These are phyloP conservation scores for Synanthedon tipuliformis DNA, from an alignment of 2,888 invertebrate species.

Conservation along the genomic window DNA sequence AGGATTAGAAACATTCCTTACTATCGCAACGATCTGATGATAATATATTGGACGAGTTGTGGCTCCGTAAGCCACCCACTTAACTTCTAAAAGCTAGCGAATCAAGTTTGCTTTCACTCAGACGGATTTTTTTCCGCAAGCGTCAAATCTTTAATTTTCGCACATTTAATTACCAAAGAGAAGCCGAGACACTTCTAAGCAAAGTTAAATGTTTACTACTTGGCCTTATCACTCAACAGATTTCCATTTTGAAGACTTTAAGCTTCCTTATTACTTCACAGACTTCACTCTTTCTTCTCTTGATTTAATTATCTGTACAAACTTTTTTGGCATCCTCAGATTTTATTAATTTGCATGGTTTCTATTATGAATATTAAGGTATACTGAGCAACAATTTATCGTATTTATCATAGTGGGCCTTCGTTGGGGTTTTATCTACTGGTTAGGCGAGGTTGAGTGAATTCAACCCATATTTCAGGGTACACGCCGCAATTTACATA, in stretches of 20 bases:
- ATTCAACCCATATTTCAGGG: conserved; percentile 48
- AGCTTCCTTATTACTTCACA: too few species aligned
- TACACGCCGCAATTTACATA: conserved; percentile 55
- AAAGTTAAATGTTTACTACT: too few species aligned
- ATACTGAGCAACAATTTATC: neutral
- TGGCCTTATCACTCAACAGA: too few species aligned
- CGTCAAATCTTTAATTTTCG: too few species aligned
- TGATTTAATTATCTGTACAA: too few species aligned
- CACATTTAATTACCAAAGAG: too few species aligned
- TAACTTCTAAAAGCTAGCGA: neutral
- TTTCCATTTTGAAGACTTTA: too few species aligned
- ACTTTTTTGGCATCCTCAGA: too few species aligned
- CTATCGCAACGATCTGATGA: neutral
- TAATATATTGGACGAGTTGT: neutral
- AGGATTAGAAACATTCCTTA: conserved; percentile 20
- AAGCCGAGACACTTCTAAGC: too few species aligned
- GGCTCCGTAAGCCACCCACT: neutral
- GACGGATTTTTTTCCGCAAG: neutral
- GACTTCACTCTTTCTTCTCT: too few species aligned
- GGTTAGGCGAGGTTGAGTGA: conserved; percentile 30
- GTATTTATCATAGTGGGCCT: neutral
- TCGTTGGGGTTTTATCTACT: conserved; percentile 4
- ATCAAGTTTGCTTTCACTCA: neutral
- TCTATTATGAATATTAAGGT: too few species aligned
- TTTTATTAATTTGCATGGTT: too few species aligned